Evolutionary conservation across 2,113 vertebrate species (phyloP).

Genomic region (Bubalus kerabau): DNA sequence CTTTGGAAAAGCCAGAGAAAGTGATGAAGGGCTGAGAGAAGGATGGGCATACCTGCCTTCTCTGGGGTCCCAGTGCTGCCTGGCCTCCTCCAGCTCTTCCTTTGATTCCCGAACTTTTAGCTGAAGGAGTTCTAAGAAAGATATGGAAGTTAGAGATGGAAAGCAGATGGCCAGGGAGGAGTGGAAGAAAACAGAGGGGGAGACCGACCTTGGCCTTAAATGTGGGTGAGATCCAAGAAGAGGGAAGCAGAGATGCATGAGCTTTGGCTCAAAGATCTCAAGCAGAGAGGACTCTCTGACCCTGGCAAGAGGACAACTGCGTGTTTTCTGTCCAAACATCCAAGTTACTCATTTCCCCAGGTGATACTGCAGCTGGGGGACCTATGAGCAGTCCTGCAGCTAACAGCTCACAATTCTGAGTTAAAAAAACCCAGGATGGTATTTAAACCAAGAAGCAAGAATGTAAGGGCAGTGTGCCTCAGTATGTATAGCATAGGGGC

Average conservation of each 20-base stretch:
- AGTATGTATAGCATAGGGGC: background rate
- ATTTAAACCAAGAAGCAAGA: background rate
- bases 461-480: background rate
- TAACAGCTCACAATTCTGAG: background rate
- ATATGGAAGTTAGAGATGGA: too few relatives aligned
- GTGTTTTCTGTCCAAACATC: background rate
- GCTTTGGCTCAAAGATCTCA: background rate
- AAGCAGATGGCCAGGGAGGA: background rate
- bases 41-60: background rate
- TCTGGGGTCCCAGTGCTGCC: too few relatives aligned
- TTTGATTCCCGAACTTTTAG: background rate
- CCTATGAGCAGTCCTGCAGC: background rate
- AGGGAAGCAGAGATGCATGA: background rate
- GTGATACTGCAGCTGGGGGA: background rate
- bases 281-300: background rate
- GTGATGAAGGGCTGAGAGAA: background rate
- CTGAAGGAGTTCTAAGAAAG: background rate
- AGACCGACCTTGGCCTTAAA: background rate
- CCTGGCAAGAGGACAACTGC: background rate
- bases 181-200: background rate
- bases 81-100: background rate
- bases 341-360: background rate
- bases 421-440: background rate
- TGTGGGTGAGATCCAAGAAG: background rate
- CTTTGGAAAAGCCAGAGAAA: background rate